Evolutionary conservation across 2,888 invertebrate genomes (phyloP).

Genomic region (Drosophila mettleri): DNA sequence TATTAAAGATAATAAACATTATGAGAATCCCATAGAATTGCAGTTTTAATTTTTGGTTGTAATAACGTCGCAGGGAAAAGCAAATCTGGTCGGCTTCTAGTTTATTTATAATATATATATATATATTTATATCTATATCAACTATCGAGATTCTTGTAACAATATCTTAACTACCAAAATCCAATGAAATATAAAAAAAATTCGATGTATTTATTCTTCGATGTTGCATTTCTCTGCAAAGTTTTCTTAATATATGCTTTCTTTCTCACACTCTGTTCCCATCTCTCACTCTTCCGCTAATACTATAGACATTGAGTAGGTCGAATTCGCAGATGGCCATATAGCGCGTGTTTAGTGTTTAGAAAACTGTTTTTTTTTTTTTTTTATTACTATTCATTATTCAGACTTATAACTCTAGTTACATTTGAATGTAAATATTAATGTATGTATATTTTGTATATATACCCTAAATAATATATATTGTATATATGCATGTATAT

Average conservation of each 20-base stretch:
- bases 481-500: constrained; percentile 28
- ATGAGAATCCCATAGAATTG: not conserved
- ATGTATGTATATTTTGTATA: constrained; percentile 26
- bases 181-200: not conserved
- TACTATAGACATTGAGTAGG: too few species aligned
- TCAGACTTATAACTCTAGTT: constrained; percentile 80
- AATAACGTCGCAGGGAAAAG: not conserved
- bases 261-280: too few species aligned
- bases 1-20: not conserved
- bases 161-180: not conserved
- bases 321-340: not conserved
- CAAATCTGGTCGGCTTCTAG: not conserved
- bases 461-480: constrained; percentile 46
- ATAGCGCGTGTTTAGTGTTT: constrained; percentile 28
- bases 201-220: not conserved
- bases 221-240: not conserved
- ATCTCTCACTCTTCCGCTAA: too few species aligned
- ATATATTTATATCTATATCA: not conserved
- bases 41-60: too few species aligned
- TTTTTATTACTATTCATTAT: constrained; percentile 67
- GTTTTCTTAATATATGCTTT: too few species aligned
- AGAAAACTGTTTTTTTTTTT: constrained; percentile 63
- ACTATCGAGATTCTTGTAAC: not conserved
- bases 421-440: constrained; percentile 70
- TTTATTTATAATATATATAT: not conserved